Evolutionary conservation across 2,888 invertebrate species (phyloP), one percentile per base, ranked within the genome.

Genomic region (Apodemia duryi): DNA sequence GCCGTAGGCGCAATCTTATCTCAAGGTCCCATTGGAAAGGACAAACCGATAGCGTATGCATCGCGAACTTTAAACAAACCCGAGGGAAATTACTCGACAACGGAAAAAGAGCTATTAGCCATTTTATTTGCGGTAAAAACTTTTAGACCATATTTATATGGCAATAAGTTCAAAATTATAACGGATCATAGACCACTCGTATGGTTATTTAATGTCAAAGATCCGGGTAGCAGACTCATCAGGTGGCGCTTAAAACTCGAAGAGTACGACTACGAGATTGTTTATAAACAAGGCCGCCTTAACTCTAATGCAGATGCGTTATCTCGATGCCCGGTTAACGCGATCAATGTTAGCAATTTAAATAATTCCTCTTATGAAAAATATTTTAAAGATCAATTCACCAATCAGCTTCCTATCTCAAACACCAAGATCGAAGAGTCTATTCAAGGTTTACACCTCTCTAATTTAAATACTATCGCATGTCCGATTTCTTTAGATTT

Each of bases 101-200:
- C 21, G 21, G 68, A 68, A 62, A 61, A 65, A 28, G 66, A 68
- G 60, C 32, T 66, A 1, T n/a, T 68, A 51, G 68, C 64, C 21
- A 65, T 68, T 60, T 29, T 68, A 5, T 66, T 62, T 64, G 64
- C 63, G 13, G 63, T 63, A 11, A 68, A 68, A 54, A 41, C 41
- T 28, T 66, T 63, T 43, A 63, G 61, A 57, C 66, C 28, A 21
- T 21, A 21, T 21, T 21, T 21, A 21, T 21, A 21, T 57, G 41
- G 38, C 2, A 65, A 64, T 61, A 13, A 65, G 29, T 63, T 66
- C 52, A 63, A 63, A 21, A 21, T 21, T 21, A 21, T 21, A 21
- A 21, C 21, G 21, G 21, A 21, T 21, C 21, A 21, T 21, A 5
- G 29, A 9, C 10, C 63, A 63, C 21, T 21, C 21, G 21, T 21